These are phyloP conservation scores for Cydia strobilella DNA, from an alignment of 1,140 invertebrate genomes.

Conservation along the genomic window DNA sequence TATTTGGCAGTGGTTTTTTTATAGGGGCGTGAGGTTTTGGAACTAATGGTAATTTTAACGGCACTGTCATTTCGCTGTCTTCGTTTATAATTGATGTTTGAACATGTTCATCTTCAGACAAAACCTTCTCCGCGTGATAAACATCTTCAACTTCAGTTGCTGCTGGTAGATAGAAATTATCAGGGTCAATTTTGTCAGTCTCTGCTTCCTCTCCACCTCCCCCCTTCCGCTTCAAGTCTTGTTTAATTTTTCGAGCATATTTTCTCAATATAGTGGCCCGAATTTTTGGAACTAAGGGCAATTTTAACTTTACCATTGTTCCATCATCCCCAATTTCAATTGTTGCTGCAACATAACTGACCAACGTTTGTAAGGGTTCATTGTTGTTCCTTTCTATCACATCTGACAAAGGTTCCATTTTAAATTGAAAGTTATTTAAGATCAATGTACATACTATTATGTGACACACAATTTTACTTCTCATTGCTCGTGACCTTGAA, in stretches of 20 bases:
- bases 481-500: slow-evolving; percentile 42
- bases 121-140: slow-evolving; percentile 42
- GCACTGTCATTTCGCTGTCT: slow-evolving; percentile 32
- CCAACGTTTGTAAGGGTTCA: slow-evolving; percentile 42
- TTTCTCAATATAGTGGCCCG: background rate
- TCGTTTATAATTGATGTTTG: slow-evolving; percentile 39
- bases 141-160: no score
- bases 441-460: slow-evolving; percentile 61
- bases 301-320: slow-evolving; percentile 58
- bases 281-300: slow-evolving; percentile 53
- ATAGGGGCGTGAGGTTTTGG: slow-evolving; percentile 37
- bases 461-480: slow-evolving; percentile 44
- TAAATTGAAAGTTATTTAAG: slow-evolving; percentile 62
- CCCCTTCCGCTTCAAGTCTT: slow-evolving; percentile 46
- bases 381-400: slow-evolving; percentile 50
- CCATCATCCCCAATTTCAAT: slow-evolving; percentile 46
- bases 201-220: background rate
- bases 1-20: background rate
- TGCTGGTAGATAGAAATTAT: slow-evolving; percentile 41
- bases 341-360: slow-evolving; percentile 55
- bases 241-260: slow-evolving; percentile 43
- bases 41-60: slow-evolving; percentile 39
- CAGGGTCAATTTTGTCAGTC: slow-evolving; percentile 53
- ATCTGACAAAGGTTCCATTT: slow-evolving; percentile 53
- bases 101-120: slow-evolving; percentile 20